phyloP scores from a whole-genome alignment of 2,113 vertebrate species.

The Prietella phreatophila region DNA sequence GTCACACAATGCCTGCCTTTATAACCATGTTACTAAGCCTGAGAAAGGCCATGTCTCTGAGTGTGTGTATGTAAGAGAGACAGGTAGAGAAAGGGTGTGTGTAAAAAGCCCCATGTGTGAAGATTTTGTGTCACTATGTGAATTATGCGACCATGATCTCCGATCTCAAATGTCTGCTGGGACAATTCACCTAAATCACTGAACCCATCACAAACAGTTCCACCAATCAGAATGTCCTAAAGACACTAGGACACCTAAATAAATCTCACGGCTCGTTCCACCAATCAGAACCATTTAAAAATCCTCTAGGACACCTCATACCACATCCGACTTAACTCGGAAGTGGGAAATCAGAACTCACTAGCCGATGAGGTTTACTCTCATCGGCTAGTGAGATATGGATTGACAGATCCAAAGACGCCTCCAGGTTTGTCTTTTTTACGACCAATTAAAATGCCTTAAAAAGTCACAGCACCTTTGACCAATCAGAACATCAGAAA shows the following conservation, averaged over 20 bases:
- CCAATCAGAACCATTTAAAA: background rate
- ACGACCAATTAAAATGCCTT: background rate
- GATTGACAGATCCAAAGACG: no score
- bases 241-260: background rate
- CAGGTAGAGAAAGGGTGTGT: background rate
- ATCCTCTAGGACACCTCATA: background rate
- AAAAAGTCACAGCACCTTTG: background rate
- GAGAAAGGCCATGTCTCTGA: constrained; percentile 28
- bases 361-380: no score
- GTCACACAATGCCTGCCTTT: constrained; percentile 45
- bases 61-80: constrained; percentile 12
- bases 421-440: background rate
- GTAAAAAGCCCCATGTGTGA: background rate
- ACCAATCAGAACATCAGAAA: background rate
- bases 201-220: background rate
- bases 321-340: background rate
- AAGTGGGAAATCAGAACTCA: background rate
- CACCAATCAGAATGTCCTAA: background rate
- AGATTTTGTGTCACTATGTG: background rate
- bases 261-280: background rate
- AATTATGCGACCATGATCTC: background rate
- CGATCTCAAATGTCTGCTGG: background rate
- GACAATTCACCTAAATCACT: background rate
- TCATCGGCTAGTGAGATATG: no score
- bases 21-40: constrained; percentile 33